A percentile compares a stretch with the other conserved stretches of the same genome.
Evolutionary conservation across 2,888 invertebrate species (phyloP).

Genomic region (Parasteatoda lunata): DNA sequence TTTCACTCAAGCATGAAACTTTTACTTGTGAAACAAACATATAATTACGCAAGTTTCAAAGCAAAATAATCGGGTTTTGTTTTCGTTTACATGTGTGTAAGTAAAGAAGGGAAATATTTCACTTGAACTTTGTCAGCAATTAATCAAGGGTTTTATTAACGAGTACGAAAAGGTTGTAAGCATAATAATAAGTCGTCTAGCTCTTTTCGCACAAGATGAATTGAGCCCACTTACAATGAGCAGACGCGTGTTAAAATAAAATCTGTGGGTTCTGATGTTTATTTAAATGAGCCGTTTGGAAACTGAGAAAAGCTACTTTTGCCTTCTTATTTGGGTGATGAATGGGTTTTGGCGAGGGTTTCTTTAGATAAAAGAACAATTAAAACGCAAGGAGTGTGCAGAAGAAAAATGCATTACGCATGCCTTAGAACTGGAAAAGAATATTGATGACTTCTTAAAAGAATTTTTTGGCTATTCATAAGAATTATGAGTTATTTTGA

Average conservation of each 20-base stretch:
- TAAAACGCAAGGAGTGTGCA: background rate
- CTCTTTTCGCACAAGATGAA: background rate
- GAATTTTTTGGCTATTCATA: too few relatives aligned
- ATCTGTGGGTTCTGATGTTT: background rate
- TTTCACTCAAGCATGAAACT: too few relatives aligned
- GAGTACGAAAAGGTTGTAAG: background rate
- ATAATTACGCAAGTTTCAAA: constrained; percentile 1
- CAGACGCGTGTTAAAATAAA: background rate
- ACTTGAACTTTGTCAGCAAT: background rate
- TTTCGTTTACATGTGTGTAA: background rate
- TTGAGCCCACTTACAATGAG: background rate
- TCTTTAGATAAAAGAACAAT: background rate
- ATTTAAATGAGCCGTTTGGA: background rate
- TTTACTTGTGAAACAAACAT: background rate
- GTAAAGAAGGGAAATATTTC: background rate
- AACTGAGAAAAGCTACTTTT: background rate
- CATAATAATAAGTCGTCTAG: background rate
- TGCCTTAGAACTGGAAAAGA: too few relatives aligned
- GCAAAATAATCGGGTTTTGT: background rate
- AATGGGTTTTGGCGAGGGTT: background rate
- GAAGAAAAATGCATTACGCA: too few relatives aligned
- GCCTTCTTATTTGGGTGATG: background rate
- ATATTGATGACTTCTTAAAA: too few relatives aligned
- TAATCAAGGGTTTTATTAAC: background rate
- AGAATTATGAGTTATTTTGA: too few relatives aligned